Evolutionary conservation across 30 jellyfish, hydroid and myxozoan species (phyloP), one percentile per base, ranked within the genome.

Genomic region (Chrysaora quinquecirrha): DNA sequence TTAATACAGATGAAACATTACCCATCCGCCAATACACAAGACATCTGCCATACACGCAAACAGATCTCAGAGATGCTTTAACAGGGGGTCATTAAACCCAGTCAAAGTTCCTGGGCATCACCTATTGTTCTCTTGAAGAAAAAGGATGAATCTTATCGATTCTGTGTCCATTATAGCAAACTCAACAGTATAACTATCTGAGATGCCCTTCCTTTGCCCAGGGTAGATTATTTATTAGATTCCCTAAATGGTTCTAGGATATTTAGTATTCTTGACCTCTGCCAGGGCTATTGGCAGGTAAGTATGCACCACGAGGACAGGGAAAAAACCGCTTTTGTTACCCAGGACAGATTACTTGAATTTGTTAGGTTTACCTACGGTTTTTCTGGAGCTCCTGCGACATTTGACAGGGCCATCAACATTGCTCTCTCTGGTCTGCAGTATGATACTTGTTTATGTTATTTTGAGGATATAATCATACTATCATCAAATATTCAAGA

Each of bases 141-240:
- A 24, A 52, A 58, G 58, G 88, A 76, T 31, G 88, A 76, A 22
- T 64, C 84, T 12, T 65, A 33, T 46, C 29, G 93, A 54, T 72
- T 84, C 46, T 73, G 88, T 64, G 83, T 79, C 23, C 83, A 79
- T 29, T 79, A 79, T 48, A 54, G 90, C 1, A 67, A 65, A 64
- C 76, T 84, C 27, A 84, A 84, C 58, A 33, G 20, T 20, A 34
- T 73, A 62, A 84, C 88, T 49, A 74, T 24, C 49, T 54, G 64
- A 19, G 95, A 84, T 72, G 86, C 93, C 32, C 86, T 69, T 43
- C 87, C 93, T 30, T 60, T 82, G 64, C 93, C 93, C 16, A 33
- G 86, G 60, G 82, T 71, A 4, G 93, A 82, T 69, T 87, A 71
- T 50, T 16, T 71, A 20, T 75, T 71, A 6, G 88, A 84, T 48